Evolutionary conservation across 2,113 vertebrate species (phyloP), one percentile per base, ranked within the genome.

Genomic region (Lutjanus erythropterus): DNA sequence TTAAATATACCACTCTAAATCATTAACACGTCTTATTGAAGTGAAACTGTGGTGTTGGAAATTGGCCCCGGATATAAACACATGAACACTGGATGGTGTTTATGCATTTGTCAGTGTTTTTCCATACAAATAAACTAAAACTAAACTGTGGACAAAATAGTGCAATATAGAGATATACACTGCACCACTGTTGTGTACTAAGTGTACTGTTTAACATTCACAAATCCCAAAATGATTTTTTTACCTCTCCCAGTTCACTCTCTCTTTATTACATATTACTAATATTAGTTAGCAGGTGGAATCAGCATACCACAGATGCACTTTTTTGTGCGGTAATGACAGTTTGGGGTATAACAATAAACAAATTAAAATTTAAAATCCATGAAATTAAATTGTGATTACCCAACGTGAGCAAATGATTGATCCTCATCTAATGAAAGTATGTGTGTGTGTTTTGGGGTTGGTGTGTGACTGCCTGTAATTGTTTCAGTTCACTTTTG

Each of bases 381-480:
- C 86, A 88, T 94, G 89, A 91, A 93, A 93, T 91, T 86, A 90
- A 88, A 88, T 84, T 89, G 81, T 87, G 85, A 90, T 91, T 92
- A 89, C 75, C 46, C 62, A 86, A 84, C 69, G 56, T 85, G 83
- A 86, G 81, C 86, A 88, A 83, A 88, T 86, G 85, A 92, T 90
- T 91, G 88, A 93, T 91, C 87, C 80, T 87, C 64, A 70, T 85
- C 84, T 85, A 89, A 91, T 91, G 81, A 92, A 87, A 82, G 39
- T 67, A 33, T 71, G 66, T 81, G 65, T 68, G 67, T 47, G 37
- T 56, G 16, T 25, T 16, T 21, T 3, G 70, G 50, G 72, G 33
- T 68, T 29, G n/a, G 21, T 67, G 68, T 60, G 19, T 62, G 55
- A 49, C 14, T 59, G 52, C 50, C 44, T 71, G 9, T 65, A 37